phyloP scores from a whole-genome alignment of 2,888 invertebrate species.

The Callimorpha dominula region DNA sequence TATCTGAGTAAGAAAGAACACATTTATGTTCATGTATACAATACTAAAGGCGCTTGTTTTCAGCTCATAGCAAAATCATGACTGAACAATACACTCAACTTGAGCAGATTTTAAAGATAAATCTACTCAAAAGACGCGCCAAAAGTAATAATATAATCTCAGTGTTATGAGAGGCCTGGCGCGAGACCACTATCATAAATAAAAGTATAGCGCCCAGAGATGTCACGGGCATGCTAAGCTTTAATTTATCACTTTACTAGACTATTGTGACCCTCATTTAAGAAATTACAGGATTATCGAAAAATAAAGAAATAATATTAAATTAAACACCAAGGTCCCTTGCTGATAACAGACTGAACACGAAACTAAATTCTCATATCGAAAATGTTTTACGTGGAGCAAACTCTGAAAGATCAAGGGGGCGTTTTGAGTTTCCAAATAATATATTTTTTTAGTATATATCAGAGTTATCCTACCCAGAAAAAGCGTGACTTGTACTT shows the following conservation, averaged over 20 bases:
- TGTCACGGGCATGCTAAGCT: slow-evolving; percentile 56
- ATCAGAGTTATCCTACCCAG: too few species aligned
- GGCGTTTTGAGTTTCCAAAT: too few species aligned
- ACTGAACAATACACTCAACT: neutral
- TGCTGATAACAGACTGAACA: too few species aligned
- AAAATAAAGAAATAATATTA: neutral
- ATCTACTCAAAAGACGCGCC: slow-evolving; percentile 10
- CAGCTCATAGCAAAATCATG: neutral
- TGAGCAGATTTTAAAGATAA: slow-evolving; percentile 10
- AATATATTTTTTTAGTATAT: too few species aligned
- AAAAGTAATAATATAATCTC: slow-evolving; percentile 21
- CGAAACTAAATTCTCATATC: too few species aligned
- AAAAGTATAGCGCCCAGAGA: slow-evolving; percentile 51
- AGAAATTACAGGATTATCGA: slow-evolving; percentile 7
- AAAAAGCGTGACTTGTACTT: too few species aligned
- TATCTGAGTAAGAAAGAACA: neutral
- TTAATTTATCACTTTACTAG: slow-evolving; percentile 58
- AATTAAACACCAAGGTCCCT: too few species aligned
- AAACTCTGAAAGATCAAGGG: too few species aligned
- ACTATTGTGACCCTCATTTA: slow-evolving; percentile 26
- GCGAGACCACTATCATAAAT: slow-evolving; percentile 42
- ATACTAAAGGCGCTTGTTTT: neutral
- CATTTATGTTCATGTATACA: too few species aligned
- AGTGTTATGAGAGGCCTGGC: slow-evolving; percentile 22
- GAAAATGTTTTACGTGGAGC: too few species aligned